Base-by-base conservation (phyloP, 2,888 invertebrate genomes). In the Sericinus montela region DNA sequence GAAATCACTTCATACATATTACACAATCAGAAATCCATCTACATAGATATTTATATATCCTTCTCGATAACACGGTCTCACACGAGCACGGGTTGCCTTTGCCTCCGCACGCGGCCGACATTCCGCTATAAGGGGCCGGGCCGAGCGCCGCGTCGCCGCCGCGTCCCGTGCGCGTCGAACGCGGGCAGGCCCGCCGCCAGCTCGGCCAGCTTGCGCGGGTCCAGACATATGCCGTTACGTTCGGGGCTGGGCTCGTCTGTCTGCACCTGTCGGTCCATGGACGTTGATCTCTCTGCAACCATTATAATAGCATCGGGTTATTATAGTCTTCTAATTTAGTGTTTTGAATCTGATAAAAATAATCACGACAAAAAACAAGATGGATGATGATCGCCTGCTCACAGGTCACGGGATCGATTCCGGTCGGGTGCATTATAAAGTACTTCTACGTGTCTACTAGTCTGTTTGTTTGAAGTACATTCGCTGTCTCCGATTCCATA, bases 231-330 rank as follows among this genome's bases (percentile, higher is more conserved):
- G 1, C 67, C 62, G 35, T 62, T 60, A 6, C 54, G 58, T 35
- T 60, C 62, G 5, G 48, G 42, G 7, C 49, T 49, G 15, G 59
- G 52, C n/a, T 77, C 81, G 11, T 85, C 85, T 7, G 85, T 85
- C 60, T 85, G 85, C 46, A 80, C 79, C 37, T 78, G 76, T 4
- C 79, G 69, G 56, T 84, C 82, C 6, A 70, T 62, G 8, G 71
- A 73, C n/a, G 67, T 66, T 9, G 63, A 65, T 40, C 69, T 67
- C 50, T 81, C 81, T 79, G 69, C 2, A 19, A 52, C 45, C 1
- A 42, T 37, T n/a, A 19, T 25, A 8, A 25, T 1, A 6, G 8
- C 7, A 7, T 25, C 25, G 8, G 25, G 8, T 25, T 25, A 25
- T 25, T 25, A 4, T 25, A 25, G n/a, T n/a, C n/a, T n/a, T n/a